Percentiles rank a stretch among this genome's conserved stretches.
phyloP scores from a whole-genome alignment of 2,888 invertebrate genomes.

The Crioceris asparagi region DNA sequence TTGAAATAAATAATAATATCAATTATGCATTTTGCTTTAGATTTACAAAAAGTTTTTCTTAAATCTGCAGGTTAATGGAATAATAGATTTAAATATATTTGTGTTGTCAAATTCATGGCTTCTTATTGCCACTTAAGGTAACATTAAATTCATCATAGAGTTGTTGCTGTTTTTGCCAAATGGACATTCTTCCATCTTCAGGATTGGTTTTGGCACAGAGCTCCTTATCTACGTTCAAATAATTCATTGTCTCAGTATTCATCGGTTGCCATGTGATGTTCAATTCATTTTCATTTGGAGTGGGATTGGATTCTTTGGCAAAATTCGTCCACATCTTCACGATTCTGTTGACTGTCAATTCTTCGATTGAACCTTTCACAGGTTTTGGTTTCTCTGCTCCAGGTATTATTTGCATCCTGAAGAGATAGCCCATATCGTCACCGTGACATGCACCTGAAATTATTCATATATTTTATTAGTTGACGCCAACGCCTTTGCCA shows the following conservation, averaged over 20 bases:
- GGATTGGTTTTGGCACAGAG: slow-evolving; percentile 19
- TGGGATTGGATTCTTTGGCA: slow-evolving; percentile 12
- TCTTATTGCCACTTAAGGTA: no score
- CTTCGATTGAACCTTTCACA: no score
- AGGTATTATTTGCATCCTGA: slow-evolving; percentile 4
- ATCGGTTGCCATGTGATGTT: slow-evolving; percentile 23
- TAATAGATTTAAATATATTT: no score
- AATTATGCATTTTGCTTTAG: no score
- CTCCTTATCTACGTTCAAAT: slow-evolving; percentile 22
- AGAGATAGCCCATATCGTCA: slow-evolving; percentile 22
- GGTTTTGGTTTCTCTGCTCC: no score
- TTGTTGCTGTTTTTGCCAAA: no score
- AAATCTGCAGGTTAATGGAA: no score
- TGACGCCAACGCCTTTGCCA: no score
- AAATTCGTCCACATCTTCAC: slow-evolving; percentile 16
- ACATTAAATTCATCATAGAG: no score
- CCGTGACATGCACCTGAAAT: slow-evolving; percentile 22
- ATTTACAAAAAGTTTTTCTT: no score
- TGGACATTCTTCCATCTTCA: slow-evolving; percentile 20
- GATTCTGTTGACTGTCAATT: slow-evolving; percentile 12
- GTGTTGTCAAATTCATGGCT: no score
- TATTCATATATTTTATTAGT: background rate
- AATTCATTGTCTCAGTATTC: slow-evolving; percentile 14
- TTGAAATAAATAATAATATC: no score
- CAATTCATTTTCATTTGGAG: slow-evolving; percentile 12